Base-by-base conservation (phyloP, 1,140 invertebrate species). In the Trachymyrmex cornetzi region DNA sequence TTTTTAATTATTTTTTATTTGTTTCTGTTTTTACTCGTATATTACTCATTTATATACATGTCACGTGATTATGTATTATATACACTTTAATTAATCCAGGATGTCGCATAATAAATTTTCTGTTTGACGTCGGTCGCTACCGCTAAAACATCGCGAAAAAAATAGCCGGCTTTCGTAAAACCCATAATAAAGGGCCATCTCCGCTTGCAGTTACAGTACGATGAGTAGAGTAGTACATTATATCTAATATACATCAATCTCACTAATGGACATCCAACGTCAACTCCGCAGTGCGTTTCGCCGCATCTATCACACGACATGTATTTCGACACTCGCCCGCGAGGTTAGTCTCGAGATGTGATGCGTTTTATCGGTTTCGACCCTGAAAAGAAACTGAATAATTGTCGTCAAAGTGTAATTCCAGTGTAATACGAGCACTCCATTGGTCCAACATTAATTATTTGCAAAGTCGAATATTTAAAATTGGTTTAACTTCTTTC, bases 171-270 rank as follows among this genome's bases (percentile, higher is more conserved):
- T 5, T 22, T 44, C 22, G 3, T 81, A 81, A 81, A 81, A 71
- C 27, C 14, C 22, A 12, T 14, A 72, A 24, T 67, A 22, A 74
- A 69, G 34, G 24, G 48, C 19, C 38, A 34, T 48, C 61, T 66
- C 44, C 34, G 14, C 11, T 14, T 16, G 24, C 50, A 24, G 53
- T 82, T 72, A 59, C 5, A 48, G 67, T 14, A 19, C 30, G 50
- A 38, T 14, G 48, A 27, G 16, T 48, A 12, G 30, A 38, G 66
- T 59, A 59, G 67, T 74, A 74, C 67, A 74, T 82, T 82, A 82
- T 67, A 74, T 82, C 67, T 72, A 74, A 82, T 84, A 75, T 75
- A 63, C 80, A 84, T 84, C 69, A 84, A 75, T 84, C 80, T 84
- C 80, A 50, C 67, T 84, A 75, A 84, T 84, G 80, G 80, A 84